A percentile compares a stretch with the other conserved stretches of the same genome.
These are phyloP conservation scores for Microcaecilia unicolor DNA, from an alignment of 2,797 vertebrate species.

Conservation along the genomic window DNA sequence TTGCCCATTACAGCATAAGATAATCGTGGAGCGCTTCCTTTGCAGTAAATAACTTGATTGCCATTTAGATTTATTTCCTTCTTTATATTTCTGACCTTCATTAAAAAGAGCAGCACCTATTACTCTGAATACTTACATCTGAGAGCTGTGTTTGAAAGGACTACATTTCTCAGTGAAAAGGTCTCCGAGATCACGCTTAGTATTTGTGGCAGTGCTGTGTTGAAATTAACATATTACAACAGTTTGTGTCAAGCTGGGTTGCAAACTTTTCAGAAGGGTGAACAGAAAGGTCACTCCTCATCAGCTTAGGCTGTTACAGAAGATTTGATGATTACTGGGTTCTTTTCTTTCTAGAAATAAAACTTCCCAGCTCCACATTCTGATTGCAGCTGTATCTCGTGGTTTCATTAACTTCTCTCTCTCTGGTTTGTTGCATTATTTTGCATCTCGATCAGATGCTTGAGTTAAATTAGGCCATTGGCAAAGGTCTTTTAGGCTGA, in stretches of 20 bases:
- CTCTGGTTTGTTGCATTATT: neutral
- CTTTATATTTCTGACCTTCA: slow-evolving; percentile 33
- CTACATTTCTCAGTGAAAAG: slow-evolving; percentile 27
- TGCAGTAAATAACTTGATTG: slow-evolving; percentile 8
- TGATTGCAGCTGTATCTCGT: neutral
- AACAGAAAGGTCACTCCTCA: slow-evolving; percentile 45
- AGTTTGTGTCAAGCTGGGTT: slow-evolving; percentile 36
- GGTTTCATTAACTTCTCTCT: slow-evolving; percentile 11
- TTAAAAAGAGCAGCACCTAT: slow-evolving; percentile 20
- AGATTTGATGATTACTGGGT: slow-evolving; percentile 14
- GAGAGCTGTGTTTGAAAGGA: slow-evolving; percentile 18
- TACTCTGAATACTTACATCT: slow-evolving; percentile 11
- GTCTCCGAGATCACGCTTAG: slow-evolving; percentile 33
- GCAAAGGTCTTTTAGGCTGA: slow-evolving; percentile 9
- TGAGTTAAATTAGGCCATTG: slow-evolving; percentile 24
- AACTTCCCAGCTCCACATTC: slow-evolving; percentile 16
- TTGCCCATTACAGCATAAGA: too few species aligned
- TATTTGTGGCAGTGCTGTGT: slow-evolving; percentile 34
- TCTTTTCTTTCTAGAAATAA: slow-evolving; percentile 26
- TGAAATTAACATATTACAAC: slow-evolving; percentile 50
- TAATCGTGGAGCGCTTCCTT: too few species aligned
- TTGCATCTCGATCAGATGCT: slow-evolving; percentile 1
- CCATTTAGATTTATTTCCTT: slow-evolving; percentile 9
- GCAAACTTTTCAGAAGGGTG: slow-evolving; percentile 30
- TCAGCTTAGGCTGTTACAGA: slow-evolving; percentile 11